Evolutionary conservation across 1,140 invertebrate species (phyloP), one percentile per base, ranked within the genome.

Genomic region (Rhopalosiphum padi): DNA sequence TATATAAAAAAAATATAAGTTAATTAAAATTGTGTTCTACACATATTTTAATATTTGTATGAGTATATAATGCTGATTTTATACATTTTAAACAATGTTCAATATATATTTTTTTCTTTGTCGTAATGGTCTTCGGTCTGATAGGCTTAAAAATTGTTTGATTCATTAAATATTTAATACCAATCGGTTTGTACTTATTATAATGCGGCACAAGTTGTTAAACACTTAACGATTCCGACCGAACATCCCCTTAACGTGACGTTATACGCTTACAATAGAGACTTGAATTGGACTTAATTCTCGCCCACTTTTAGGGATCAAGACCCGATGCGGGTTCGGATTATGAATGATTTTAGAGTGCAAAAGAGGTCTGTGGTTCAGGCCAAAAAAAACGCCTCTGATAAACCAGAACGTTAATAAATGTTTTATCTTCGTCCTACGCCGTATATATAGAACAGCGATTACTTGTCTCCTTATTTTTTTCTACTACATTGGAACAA

Each of bases 371-470:
- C n/a, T 43, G 77, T 55, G 30, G 68, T 92, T 82, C 91, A 82
- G 77, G 15, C 91, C 82, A 85, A 86, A 86, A 55, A 93, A 86
- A 55, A 85, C 91, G 48, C 91, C 91, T 93, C 91, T 86, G 91
- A 86, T n/a, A 82, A 91, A 43, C 30, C 60, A 60, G 22, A 68
- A 90, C 43, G 91, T 86, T 86, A 55, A 93, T 86, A 93, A 37
- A 86, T 85, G 43, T 92, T 93, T 86, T 85, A 53, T 85, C 68
- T 86, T 85, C 91, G 22, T 93, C 91, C 91, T 55, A 93, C 91
- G 82, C 35, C 48, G 22, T 23, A 11, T 86, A 82, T 82, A 46
- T 43, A 88, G 48, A 37, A 92, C 46, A 37, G 35, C 68, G 82
- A 93, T 86, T 86, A 51, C 43, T 53, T 51, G n/a, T 93, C 68